Evolutionary conservation across 2,797 vertebrate genomes (phyloP).

Genomic region (Argentina silus): DNA sequence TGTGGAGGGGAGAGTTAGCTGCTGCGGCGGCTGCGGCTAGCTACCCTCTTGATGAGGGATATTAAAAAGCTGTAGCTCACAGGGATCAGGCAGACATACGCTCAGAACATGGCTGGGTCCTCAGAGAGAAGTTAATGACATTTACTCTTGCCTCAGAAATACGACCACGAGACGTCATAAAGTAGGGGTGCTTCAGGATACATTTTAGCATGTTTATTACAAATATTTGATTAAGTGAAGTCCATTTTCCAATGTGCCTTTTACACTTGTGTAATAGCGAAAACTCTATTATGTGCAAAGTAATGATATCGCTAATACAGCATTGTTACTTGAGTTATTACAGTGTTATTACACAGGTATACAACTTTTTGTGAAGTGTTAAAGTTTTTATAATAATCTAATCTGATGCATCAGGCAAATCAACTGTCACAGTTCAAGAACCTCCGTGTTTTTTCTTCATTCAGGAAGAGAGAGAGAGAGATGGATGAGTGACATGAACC

Average conservation of each 20-base stretch:
- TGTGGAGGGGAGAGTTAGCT: slow-evolving; percentile 6
- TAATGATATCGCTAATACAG: too few relatives aligned
- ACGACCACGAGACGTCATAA: not conserved
- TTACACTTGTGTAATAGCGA: not conserved
- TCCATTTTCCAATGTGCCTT: not conserved
- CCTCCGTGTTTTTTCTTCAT: not conserved
- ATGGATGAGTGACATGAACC: not conserved
- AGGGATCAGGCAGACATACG: not conserved
- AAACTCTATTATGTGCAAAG: not conserved
- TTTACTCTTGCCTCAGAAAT: not conserved
- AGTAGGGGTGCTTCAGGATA: not conserved
- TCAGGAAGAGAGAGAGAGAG: not conserved
- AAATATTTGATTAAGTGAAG: not conserved
- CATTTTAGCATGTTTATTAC: not conserved
- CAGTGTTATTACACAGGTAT: too few relatives aligned
- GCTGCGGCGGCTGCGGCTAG: not conserved
- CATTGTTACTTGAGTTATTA: too few relatives aligned
- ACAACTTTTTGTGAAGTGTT: too few relatives aligned
- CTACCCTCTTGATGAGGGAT: not conserved
- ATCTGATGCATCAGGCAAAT: too few relatives aligned
- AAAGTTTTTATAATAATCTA: too few relatives aligned
- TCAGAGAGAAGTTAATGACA: not conserved
- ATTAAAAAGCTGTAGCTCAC: not conserved
- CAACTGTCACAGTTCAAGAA: not conserved
- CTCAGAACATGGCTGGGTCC: not conserved